phyloP scores from a whole-genome alignment of 2,797 vertebrate species.

The Oophaga sylvatica region DNA sequence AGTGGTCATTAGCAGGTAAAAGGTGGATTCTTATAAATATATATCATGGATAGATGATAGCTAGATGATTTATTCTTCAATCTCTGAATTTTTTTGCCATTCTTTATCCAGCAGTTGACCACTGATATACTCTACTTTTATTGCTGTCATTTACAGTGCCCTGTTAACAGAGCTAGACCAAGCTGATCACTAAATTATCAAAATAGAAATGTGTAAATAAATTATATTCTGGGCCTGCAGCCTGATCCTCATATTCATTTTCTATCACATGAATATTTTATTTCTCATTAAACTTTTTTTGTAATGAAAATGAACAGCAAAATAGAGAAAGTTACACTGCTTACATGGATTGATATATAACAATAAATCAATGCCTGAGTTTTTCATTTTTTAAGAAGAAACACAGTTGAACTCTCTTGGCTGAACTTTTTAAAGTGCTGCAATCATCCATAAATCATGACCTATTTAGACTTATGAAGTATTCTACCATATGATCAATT shows the following conservation, averaged over 20 bases:
- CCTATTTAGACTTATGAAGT: not conserved
- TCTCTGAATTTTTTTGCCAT: not conserved
- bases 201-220: slow-evolving; percentile 28
- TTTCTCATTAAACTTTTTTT: slow-evolving; percentile 36
- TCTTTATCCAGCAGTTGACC: not conserved
- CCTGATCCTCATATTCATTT: slow-evolving; percentile 31
- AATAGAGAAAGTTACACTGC: slow-evolving; percentile 4
- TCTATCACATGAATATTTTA: slow-evolving; percentile 48
- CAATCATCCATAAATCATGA: not conserved
- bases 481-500: not conserved
- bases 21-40: too few relatives aligned
- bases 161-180: slow-evolving; percentile 8
- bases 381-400: not conserved
- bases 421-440: not conserved
- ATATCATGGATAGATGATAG: too few relatives aligned
- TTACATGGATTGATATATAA: slow-evolving; percentile 13
- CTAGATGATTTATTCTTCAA: not conserved
- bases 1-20: too few relatives aligned
- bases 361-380: slow-evolving; percentile 8
- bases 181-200: slow-evolving; percentile 29
- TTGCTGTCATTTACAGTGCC: slow-evolving; percentile 17
- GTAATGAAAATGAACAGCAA: slow-evolving; percentile 42
- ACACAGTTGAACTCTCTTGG: not conserved
- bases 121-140: not conserved
- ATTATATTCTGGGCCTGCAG: slow-evolving; percentile 33